Percentiles rank a stretch among this genome's conserved stretches.
Evolutionary conservation across 2,113 vertebrate species (phyloP).

Genomic region (Prochilodus magdalenae): DNA sequence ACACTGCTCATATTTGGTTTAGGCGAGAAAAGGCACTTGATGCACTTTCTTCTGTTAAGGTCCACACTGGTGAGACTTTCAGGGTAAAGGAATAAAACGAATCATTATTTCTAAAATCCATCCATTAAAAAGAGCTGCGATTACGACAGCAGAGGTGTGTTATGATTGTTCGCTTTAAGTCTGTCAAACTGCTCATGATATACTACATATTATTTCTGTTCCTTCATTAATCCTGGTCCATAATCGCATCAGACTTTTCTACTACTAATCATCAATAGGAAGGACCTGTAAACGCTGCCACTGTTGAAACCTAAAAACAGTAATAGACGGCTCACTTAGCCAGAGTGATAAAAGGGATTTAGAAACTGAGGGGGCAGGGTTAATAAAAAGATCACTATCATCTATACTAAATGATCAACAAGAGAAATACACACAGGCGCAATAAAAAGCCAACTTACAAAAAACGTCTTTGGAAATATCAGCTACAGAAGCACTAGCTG

Average conservation of each 20-base stretch:
- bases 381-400: background rate
- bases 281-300: background rate
- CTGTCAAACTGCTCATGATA: background rate
- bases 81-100: no score
- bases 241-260: background rate
- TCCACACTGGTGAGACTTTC: background rate
- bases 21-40: conserved; percentile 26
- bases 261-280: background rate
- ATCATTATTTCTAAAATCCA: background rate
- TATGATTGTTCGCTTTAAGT: background rate
- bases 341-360: background rate
- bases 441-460: background rate
- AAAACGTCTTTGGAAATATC: background rate
- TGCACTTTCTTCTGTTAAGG: background rate
- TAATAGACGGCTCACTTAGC: background rate
- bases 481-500: no score
- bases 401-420: no score
- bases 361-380: background rate
- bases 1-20: conserved; percentile 16
- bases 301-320: background rate
- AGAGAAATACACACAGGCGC: background rate
- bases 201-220: background rate
- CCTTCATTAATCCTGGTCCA: conserved; percentile 30
- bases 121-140: background rate
- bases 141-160: background rate